phyloP scores from a whole-genome alignment of 2,888 invertebrate genomes.

The Aphrophora alni region DNA sequence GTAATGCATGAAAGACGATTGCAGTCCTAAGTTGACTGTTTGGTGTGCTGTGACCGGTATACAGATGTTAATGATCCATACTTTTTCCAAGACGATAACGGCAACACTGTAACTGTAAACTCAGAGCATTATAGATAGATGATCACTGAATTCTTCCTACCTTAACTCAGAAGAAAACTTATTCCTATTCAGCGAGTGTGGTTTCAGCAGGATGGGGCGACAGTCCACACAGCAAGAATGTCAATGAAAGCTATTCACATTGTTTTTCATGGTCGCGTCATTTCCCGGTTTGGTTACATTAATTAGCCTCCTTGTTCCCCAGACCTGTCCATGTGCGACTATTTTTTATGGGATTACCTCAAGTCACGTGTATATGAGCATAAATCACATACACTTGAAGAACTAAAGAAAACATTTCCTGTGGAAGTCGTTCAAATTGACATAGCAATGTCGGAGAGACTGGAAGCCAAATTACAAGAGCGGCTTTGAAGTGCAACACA shows the following conservation, averaged over 20 bases:
- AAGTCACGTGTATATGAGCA: too few species aligned
- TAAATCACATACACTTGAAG: neutral
- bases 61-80: neutral
- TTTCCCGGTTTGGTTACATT: too few species aligned
- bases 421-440: neutral
- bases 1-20: neutral
- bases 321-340: too few species aligned
- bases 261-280: neutral
- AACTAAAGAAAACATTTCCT: neutral
- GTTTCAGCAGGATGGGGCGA: too few species aligned
- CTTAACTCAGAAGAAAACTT: constrained; percentile 10
- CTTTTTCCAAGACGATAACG: too few species aligned
- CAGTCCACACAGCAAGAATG: too few species aligned
- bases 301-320: neutral
- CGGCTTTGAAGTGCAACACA: neutral
- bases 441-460: neutral
- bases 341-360: too few species aligned
- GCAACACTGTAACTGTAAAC: neutral
- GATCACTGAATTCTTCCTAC: neutral
- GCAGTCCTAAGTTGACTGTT: too few species aligned
- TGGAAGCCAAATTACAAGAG: neutral
- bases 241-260: neutral
- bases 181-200: too few species aligned
- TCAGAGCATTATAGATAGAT: too few species aligned
- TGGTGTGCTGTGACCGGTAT: neutral